Evolutionary conservation across 2,113 vertebrate species (phyloP).

Genomic region (Odobenus rosmarus): DNA sequence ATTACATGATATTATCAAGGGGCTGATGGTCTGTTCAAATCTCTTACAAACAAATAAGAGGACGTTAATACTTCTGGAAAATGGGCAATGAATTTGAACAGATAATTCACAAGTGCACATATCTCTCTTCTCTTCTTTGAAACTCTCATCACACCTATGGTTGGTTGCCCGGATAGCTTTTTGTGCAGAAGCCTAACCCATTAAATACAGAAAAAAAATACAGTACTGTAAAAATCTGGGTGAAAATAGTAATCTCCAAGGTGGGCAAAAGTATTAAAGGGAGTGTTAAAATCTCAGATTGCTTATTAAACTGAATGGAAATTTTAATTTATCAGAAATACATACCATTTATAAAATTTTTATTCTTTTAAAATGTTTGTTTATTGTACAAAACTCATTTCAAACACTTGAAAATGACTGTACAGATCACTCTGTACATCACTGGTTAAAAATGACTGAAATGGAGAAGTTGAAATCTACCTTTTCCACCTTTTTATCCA

Average conservation of each 20-base stretch:
- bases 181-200: neutral
- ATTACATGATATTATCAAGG: neutral
- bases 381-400: neutral
- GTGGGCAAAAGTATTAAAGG: neutral
- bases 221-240: neutral
- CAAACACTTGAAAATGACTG: neutral
- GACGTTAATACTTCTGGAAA: neutral
- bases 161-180: neutral
- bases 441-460: neutral
- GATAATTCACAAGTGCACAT: neutral
- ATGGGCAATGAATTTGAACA: neutral
- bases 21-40: neutral
- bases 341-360: neutral
- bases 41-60: slow-evolving; percentile 2
- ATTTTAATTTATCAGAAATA: neutral
- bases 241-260: neutral
- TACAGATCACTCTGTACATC: neutral
- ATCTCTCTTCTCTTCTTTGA: neutral
- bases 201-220: neutral
- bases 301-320: neutral
- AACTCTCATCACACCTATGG: neutral
- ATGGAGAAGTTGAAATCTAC: neutral
- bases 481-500: neutral
- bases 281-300: neutral
- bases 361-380: neutral